phyloP scores from a whole-genome alignment of 2,113 vertebrate species.

The Athene noctua region DNA sequence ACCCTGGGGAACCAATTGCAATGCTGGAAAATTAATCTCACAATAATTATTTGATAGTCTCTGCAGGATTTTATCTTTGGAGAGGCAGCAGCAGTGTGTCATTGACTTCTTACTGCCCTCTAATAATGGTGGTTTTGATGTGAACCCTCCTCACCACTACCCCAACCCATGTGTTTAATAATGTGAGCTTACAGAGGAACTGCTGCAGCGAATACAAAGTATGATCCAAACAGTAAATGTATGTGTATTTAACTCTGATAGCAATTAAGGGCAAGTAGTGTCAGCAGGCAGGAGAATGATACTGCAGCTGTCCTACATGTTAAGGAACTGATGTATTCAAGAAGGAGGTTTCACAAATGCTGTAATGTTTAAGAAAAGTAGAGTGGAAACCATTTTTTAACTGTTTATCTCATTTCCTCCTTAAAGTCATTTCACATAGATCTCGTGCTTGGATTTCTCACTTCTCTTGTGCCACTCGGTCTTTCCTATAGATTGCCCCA shows the following conservation, averaged over 20 bases:
- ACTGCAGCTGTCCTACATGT: not conserved
- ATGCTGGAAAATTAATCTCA: slow-evolving; percentile 19
- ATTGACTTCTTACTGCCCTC: not conserved
- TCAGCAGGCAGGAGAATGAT: not conserved
- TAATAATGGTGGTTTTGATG: not conserved
- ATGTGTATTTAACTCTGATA: not conserved
- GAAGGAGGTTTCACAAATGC: not conserved
- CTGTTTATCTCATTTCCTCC: not conserved
- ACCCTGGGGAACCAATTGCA: not conserved
- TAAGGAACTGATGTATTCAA: not conserved
- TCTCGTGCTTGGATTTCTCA: not conserved
- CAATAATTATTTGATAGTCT: not conserved
- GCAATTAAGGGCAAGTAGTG: not conserved
- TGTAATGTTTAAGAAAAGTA: not conserved
- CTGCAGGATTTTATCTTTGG: not conserved
- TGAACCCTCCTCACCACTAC: not conserved
- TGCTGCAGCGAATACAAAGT: not conserved
- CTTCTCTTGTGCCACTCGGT: not conserved
- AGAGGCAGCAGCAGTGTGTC: not conserved
- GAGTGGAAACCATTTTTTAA: not conserved
- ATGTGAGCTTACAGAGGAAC: not conserved
- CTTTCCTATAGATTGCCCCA: slow-evolving; percentile 78
- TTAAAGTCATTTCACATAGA: not conserved
- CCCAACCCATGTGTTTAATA: not conserved
- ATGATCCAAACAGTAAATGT: not conserved